Base-by-base conservation (phyloP, 2,113 vertebrate species). In the Myrmecophaga tridactyla region DNA sequence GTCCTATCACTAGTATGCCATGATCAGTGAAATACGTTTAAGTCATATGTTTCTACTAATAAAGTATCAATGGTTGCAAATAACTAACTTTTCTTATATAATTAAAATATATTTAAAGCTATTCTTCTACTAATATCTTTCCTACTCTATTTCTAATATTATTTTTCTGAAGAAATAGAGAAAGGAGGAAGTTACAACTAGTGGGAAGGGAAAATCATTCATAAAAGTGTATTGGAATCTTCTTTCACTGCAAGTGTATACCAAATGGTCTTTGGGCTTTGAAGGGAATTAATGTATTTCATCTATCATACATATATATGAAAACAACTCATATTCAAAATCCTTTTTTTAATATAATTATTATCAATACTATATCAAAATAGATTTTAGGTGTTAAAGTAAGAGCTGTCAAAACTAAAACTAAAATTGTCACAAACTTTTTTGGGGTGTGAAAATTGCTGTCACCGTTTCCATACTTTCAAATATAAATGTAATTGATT, bases 321-420 rank as follows among this genome's bases (percentile, higher is more conserved):
- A 76, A 76, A 76, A 81, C 0, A 72, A 63, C 60, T 58, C 46
- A n/a, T 23, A 58, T 53, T 56, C 56, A 84, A 76, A 63, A 80
- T 65, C 5, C 4, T 73, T 27, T 58, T 21, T 58, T n/a, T 67
- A 14, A 94, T 23, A 78, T 62, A 78, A 58, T 27, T 84, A 18
- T 15, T 92, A 46, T 56, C 29, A 65, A 43, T 51, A 48, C 4
- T 76, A 29, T 69, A 4, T 46, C 29, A 69, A 92, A 90, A 94
- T 2, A 56, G 25, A 92, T 46, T 67, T 58, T 25, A 86, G 62
- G 34, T 83, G 77, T 85, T 65, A 25, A 78, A 65, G 46, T 65
- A 94, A 92, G 86, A 94, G 78, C 58, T 96, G n/a, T 29, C 70
- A 87, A 95, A 92, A 85, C 53, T 73, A 93, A 96, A 53, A 56